Evolutionary conservation across 1,140 invertebrate species (phyloP).

Genomic region (Samia ricini): DNA sequence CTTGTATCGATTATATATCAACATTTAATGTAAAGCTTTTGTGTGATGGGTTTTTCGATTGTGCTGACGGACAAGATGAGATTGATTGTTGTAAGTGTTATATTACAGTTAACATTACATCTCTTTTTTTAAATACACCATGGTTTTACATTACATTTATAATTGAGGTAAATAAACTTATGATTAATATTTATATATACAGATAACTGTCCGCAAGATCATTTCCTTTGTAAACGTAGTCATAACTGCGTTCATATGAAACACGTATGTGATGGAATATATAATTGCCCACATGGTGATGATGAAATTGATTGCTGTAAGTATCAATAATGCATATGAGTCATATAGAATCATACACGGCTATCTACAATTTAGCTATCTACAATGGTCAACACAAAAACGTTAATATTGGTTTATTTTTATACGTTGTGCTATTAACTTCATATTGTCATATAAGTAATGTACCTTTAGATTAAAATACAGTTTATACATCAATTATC

Average conservation of each 20-base stretch:
- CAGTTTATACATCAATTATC: no score
- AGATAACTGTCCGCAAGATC: conserved; percentile 77
- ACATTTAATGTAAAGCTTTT: conserved; percentile 77
- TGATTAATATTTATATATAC: conserved; percentile 33
- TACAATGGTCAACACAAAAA: no score
- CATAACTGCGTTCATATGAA: conserved; percentile 78
- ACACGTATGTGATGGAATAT: conserved; percentile 82
- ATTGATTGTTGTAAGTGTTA: conserved; percentile 80
- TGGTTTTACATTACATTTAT: no score
- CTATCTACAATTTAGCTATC: no score
- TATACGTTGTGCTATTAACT: no score
- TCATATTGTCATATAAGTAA: no score
- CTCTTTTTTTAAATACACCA: not conserved
- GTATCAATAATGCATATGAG: conserved; percentile 20
- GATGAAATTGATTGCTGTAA: conserved; percentile 85
- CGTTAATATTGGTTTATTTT: no score
- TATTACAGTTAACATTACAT: not conserved
- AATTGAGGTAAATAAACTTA: no score
- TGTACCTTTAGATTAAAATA: no score
- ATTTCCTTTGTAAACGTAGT: conserved; percentile 79
- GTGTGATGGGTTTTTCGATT: conserved; percentile 89
- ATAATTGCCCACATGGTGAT: conserved; percentile 82
- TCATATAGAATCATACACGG: no score
- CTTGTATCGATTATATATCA: conserved; percentile 83
- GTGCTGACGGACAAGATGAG: conserved; percentile 87